phyloP scores from a whole-genome alignment of 2,888 invertebrate species.

The Xestoiulus laeticollis region DNA sequence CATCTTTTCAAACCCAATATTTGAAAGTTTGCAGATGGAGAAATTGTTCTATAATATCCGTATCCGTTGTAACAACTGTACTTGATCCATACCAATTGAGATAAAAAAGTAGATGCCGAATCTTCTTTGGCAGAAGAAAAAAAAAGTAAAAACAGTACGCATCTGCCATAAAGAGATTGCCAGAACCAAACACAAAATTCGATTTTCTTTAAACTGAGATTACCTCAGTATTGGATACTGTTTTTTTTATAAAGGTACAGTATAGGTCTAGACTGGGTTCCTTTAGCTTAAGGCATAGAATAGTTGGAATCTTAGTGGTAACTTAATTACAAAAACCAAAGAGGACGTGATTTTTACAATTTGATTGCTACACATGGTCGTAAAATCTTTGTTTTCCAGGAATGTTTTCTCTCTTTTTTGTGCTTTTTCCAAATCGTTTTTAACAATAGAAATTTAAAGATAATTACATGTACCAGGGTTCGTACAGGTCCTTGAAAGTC shows the following conservation, averaged over 20 bases:
- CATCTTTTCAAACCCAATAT: not conserved
- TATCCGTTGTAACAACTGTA: not conserved
- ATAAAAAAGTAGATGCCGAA: not conserved
- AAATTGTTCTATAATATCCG: not conserved
- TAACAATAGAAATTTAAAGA: too few species aligned
- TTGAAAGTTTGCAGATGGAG: not conserved
- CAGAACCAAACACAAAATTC: not conserved
- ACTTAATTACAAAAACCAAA: not conserved
- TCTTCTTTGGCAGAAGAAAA: too few species aligned
- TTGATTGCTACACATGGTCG: not conserved
- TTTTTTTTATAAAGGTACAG: too few species aligned
- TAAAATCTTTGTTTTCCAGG: not conserved
- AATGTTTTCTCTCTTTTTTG: not conserved
- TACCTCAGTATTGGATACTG: too few species aligned
- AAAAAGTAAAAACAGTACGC: not conserved
- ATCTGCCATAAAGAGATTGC: not conserved
- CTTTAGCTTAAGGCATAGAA: not conserved
- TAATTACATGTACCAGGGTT: too few species aligned
- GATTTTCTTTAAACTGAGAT: not conserved
- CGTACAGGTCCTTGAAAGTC: too few species aligned
- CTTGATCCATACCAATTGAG: not conserved
- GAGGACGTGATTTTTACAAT: not conserved
- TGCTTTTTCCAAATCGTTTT: not conserved
- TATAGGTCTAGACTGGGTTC: not conserved
- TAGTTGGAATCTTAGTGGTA: not conserved